A percentile compares a stretch with the other conserved stretches of the same genome.
Evolutionary conservation across 2,113 vertebrate species (phyloP).

Genomic region (Cyanoliseus patagonus): DNA sequence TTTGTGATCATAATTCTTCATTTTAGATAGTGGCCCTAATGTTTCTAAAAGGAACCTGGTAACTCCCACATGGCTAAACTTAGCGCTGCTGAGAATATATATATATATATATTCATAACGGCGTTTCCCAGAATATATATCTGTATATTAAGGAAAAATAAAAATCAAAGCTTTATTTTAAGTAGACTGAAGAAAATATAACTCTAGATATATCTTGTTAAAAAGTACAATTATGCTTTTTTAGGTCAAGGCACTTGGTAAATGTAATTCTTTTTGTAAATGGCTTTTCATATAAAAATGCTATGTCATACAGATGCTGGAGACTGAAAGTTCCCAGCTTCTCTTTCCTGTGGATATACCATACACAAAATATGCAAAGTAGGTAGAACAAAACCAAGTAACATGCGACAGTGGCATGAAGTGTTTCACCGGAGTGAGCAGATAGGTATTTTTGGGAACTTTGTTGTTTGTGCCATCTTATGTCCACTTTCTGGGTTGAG

Average conservation of each 20-base stretch:
- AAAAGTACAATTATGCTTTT: neutral
- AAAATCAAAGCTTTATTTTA: neutral
- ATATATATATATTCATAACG: neutral
- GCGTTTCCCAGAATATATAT: neutral
- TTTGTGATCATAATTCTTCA: neutral
- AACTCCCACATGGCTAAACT: neutral
- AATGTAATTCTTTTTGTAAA: neutral
- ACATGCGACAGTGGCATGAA: neutral
- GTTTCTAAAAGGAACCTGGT: neutral
- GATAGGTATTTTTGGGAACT: accelerated
- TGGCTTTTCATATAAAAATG: neutral
- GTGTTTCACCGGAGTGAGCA: neutral
- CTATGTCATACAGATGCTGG: neutral
- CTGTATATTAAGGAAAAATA: neutral
- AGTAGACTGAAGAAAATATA: neutral
- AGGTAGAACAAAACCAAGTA: neutral
- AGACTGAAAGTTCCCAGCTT: neutral
- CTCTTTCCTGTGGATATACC: neutral
- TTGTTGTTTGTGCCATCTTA: neutral
- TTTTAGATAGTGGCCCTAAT: neutral
- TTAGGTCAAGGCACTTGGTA: neutral
- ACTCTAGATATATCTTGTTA: neutral
- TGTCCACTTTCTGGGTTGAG: neutral
- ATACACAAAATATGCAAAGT: too few relatives aligned
- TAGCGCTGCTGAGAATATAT: neutral